Conservation (phyloP, 2,797 vertebrate species). For the Ctenopoma kingsleyae region DNA sequence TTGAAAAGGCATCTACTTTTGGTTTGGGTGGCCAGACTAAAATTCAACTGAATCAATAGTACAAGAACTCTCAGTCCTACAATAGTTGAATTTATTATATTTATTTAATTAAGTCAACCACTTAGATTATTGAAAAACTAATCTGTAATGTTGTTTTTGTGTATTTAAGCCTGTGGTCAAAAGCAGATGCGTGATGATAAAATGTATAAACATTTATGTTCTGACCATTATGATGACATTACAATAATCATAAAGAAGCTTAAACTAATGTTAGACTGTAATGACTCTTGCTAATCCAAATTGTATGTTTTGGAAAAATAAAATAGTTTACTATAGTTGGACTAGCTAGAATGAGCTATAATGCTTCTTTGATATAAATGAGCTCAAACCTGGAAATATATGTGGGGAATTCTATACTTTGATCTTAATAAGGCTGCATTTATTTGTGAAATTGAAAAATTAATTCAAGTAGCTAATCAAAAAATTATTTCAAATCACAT, state of each 20-base stretch:
- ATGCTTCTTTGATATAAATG: not conserved
- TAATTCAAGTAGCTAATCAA: not conserved
- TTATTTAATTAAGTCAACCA: not conserved
- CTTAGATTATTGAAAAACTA: not conserved
- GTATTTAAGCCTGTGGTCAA: not conserved
- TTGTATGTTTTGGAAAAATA: no score
- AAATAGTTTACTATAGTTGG: no score
- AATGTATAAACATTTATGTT: not conserved
- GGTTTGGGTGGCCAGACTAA: conserved; percentile 33
- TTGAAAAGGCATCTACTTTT: conserved; percentile 65
- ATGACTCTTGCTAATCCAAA: no score
- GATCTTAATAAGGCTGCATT: not conserved
- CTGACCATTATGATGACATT: not conserved
- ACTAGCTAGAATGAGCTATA: not conserved
- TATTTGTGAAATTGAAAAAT: not conserved
- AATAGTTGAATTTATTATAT: not conserved
- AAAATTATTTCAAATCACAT: not conserved
- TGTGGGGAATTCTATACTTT: not conserved
- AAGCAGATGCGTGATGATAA: not conserved
- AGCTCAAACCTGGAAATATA: not conserved
- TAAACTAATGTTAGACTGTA: not conserved
- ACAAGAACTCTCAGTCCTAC: conserved; percentile 2
- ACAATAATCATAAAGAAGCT: not conserved
- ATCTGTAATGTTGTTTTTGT: not conserved
- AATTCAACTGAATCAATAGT: conserved; percentile 24